Evolutionary conservation across 2,113 vertebrate species (phyloP).

Genomic region (Gymnogyps californianus): DNA sequence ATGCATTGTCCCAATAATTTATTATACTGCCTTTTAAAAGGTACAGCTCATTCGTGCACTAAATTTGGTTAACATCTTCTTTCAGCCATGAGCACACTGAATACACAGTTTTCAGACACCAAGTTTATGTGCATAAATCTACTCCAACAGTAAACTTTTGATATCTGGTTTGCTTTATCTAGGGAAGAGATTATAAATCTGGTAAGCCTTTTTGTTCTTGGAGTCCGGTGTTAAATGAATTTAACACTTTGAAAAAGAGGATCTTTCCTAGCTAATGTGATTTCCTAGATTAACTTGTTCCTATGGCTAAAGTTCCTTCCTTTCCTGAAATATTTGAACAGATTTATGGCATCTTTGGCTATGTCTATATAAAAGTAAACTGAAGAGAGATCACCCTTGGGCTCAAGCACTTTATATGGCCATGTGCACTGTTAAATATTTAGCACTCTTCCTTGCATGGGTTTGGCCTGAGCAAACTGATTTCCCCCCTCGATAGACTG

Average conservation of each 20-base stretch:
- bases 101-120: neutral
- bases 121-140: neutral
- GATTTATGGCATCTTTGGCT: neutral
- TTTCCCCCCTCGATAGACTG: accelerated
- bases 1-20: neutral
- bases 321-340: neutral
- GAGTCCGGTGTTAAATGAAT: neutral
- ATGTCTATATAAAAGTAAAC: neutral
- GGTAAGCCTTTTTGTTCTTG: neutral
- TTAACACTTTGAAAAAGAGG: neutral
- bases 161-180: neutral
- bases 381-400: neutral
- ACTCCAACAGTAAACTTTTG: neutral
- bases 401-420: neutral
- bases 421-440: neutral
- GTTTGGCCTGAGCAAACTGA: neutral
- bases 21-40: neutral
- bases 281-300: neutral
- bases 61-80: neutral
- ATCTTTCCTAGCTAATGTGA: neutral
- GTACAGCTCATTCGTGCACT: neutral
- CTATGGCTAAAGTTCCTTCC: neutral
- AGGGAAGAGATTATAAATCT: neutral
- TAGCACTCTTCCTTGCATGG: neutral
- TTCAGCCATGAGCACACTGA: neutral